Evolutionary conservation across 2,113 vertebrate genomes (phyloP).

Genomic region (Xyliphius kryptos): DNA sequence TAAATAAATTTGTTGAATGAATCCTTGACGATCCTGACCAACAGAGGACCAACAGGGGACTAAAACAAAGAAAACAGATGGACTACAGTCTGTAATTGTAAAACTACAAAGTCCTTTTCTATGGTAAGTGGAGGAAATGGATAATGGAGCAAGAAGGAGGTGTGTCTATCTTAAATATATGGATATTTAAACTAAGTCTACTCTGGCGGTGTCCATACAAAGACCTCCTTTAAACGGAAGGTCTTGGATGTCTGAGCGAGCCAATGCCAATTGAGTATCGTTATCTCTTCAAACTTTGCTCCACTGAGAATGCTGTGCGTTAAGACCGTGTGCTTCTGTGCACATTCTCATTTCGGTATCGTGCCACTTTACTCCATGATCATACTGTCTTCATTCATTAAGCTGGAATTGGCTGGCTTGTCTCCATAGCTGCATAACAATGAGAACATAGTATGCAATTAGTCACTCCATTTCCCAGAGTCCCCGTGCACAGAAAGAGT

Average conservation of each 20-base stretch:
- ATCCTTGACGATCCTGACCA: too few relatives aligned
- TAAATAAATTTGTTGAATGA: too few relatives aligned
- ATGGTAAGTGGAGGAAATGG: too few relatives aligned
- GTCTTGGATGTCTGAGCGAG: background rate
- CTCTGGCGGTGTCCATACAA: background rate
- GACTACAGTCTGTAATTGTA: too few relatives aligned
- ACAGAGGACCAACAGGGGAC: too few relatives aligned
- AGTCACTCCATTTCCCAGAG: conserved; percentile 23
- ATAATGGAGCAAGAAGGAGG: too few relatives aligned
- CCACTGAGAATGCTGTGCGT: conserved; percentile 14
- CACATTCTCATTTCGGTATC: conserved; percentile 26
- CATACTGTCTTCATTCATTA: conserved; percentile 25
- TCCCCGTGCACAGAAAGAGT: conserved; percentile 42
- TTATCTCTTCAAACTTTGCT: conserved; percentile 20
- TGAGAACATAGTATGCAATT: conserved; percentile 31
- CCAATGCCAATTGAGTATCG: conserved; percentile 14
- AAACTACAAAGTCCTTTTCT: too few relatives aligned
- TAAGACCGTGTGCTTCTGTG: conserved; percentile 18
- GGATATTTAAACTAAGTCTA: too few relatives aligned
- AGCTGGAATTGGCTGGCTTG: conserved; percentile 23
- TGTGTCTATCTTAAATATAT: too few relatives aligned
- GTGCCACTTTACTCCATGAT: conserved; percentile 4
- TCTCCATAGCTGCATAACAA: conserved; percentile 21
- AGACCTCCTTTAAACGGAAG: background rate
- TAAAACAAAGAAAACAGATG: too few relatives aligned